Evolutionary conservation across 2,888 invertebrate species (phyloP).

Genomic region (Pheosia gnoma): DNA sequence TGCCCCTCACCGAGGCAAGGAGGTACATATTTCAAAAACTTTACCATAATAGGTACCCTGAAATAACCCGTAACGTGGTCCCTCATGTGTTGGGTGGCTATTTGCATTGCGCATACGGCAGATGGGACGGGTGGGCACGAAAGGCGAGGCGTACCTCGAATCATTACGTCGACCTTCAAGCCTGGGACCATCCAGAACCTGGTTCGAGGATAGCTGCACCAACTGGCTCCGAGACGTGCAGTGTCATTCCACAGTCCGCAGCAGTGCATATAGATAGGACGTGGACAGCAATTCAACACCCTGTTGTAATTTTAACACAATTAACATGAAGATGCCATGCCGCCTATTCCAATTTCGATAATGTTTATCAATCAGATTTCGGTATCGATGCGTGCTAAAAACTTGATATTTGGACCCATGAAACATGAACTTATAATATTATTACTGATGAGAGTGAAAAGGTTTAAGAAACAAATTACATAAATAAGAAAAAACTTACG

Average conservation of each 20-base stretch:
- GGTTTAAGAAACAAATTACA: too few species aligned
- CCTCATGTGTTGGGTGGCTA: constrained; percentile 60
- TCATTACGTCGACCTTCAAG: constrained; percentile 44
- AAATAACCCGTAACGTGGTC: constrained; percentile 62
- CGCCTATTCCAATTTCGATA: too few species aligned
- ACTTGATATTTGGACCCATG: too few species aligned
- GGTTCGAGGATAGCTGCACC: constrained; percentile 60
- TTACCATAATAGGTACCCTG: constrained; percentile 55
- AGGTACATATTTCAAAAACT: constrained; percentile 52
- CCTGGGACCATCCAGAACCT: constrained; percentile 64
- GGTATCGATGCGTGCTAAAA: too few species aligned
- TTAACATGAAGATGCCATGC: too few species aligned
- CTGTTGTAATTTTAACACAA: constrained; percentile 39
- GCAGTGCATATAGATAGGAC: constrained; percentile 57
- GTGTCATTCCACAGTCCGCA: constrained; percentile 61
- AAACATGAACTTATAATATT: too few species aligned
- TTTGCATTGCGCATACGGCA: constrained; percentile 50
- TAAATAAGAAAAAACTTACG: constrained; percentile 32
- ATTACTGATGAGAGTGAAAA: too few species aligned
- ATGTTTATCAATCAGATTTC: too few species aligned
- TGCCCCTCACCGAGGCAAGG: constrained; percentile 27
- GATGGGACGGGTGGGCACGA: constrained; percentile 41
- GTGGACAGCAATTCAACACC: constrained; percentile 54
- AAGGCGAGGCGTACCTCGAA: constrained; percentile 53
- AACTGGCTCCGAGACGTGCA: constrained; percentile 59